Evolutionary conservation across 2,797 vertebrate species (phyloP).

Genomic region (Microhierax caerulescens): DNA sequence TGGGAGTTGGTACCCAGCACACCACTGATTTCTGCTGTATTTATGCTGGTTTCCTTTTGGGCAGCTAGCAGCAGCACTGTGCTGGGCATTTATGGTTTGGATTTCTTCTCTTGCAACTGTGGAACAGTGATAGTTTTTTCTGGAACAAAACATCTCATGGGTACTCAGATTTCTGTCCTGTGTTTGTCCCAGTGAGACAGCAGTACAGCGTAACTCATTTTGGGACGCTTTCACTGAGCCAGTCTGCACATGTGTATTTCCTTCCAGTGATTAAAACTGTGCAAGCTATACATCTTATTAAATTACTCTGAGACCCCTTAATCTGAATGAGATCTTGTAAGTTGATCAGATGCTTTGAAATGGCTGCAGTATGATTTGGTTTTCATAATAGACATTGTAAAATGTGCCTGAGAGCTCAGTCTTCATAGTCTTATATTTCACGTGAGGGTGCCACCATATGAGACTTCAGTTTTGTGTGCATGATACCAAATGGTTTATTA

Average conservation of each 20-base stretch:
- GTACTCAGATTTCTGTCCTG: background rate
- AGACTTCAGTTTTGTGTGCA: background rate
- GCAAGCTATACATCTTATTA: background rate
- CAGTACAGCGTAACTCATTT: background rate
- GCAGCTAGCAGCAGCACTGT: background rate
- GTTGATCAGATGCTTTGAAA: background rate
- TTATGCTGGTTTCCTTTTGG: background rate
- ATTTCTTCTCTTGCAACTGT: background rate
- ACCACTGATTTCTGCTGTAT: background rate
- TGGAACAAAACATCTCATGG: background rate
- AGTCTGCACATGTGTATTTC: background rate
- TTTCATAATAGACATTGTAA: background rate
- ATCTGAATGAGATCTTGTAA: background rate
- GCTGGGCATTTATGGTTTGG: background rate
- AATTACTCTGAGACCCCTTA: background rate
- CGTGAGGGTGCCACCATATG: background rate
- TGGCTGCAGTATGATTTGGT: background rate
- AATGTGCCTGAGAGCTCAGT: background rate
- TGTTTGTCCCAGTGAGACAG: background rate
- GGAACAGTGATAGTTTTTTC: background rate
- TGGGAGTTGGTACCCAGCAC: background rate
- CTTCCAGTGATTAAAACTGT: background rate
- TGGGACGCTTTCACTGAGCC: background rate
- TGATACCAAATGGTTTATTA: background rate
- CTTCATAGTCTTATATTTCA: background rate